phyloP scores from a whole-genome alignment of 2,888 invertebrate genomes.

The Bimastos eiseni region DNA sequence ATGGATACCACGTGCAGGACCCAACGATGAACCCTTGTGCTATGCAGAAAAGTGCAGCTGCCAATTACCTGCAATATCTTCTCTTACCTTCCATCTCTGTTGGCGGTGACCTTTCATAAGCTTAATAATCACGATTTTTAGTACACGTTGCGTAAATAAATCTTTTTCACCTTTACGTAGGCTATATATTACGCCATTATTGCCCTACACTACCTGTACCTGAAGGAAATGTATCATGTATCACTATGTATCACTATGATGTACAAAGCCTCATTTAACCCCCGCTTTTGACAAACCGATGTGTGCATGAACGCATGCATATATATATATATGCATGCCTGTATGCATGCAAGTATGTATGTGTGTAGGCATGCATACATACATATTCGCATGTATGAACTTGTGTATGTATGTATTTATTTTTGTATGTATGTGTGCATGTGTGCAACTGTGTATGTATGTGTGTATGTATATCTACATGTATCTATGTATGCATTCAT shows the following conservation, averaged over 20 bases:
- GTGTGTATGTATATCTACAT: background rate
- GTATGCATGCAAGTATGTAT: background rate
- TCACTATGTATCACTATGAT: background rate
- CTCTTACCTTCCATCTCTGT: too few species aligned
- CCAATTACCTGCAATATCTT: too few species aligned
- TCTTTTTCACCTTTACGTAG: background rate
- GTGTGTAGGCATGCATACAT: background rate
- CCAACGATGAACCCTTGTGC: too few species aligned
- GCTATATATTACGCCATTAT: background rate
- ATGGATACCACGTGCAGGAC: too few species aligned
- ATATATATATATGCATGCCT: background rate
- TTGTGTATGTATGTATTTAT: background rate
- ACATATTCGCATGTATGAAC: background rate
- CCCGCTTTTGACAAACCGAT: background rate
- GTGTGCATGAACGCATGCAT: background rate
- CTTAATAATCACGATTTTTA: background rate
- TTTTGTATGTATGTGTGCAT: background rate
- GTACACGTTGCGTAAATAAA: background rate
- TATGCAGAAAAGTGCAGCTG: background rate
- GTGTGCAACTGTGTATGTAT: too few species aligned
- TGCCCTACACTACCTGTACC: background rate
- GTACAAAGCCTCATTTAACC: background rate
- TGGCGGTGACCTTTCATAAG: background rate
- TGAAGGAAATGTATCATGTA: background rate
- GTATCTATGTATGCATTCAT: background rate